Conservation (phyloP, 1,140 invertebrate species). For the Varroa destructor region DNA sequence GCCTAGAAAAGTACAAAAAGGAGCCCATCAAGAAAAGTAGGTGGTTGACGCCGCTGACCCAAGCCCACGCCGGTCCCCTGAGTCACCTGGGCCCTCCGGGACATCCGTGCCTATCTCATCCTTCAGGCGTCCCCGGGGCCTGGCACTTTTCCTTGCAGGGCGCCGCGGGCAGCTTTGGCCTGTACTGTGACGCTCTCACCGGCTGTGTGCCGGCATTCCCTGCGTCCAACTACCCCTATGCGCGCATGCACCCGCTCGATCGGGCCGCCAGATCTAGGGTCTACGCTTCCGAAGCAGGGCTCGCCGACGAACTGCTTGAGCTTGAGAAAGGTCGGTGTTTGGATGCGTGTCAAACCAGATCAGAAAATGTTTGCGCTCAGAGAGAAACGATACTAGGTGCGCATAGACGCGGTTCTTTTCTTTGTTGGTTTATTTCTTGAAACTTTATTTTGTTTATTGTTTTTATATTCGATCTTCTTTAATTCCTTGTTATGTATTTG, state of each 20-base stretch:
- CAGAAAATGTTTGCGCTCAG: no score
- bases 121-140: not conserved
- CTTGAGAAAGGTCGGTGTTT: conserved; percentile 24
- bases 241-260: conserved; percentile 27
- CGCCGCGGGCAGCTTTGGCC: not conserved
- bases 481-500: no score
- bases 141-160: no score
- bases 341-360: no score
- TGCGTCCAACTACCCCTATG: conserved; percentile 17
- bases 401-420: no score
- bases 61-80: conserved; percentile 7
- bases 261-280: conserved; percentile 28
- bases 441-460: no score
- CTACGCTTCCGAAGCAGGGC: conserved; percentile 28
- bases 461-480: no score
- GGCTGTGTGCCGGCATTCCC: not conserved
- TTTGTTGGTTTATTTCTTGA: no score
- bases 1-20: conserved; percentile 86
- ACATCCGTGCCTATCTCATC: conserved; percentile 15
- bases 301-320: conserved; percentile 27
- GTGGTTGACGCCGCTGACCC: conserved; percentile 29
- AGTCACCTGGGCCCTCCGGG: not conserved
- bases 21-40: conserved; percentile 77
- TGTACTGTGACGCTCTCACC: conserved; percentile 17
- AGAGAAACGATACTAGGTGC: no score